phyloP scores from a whole-genome alignment of 2,888 invertebrate genomes.

The Dynastes tityus region DNA sequence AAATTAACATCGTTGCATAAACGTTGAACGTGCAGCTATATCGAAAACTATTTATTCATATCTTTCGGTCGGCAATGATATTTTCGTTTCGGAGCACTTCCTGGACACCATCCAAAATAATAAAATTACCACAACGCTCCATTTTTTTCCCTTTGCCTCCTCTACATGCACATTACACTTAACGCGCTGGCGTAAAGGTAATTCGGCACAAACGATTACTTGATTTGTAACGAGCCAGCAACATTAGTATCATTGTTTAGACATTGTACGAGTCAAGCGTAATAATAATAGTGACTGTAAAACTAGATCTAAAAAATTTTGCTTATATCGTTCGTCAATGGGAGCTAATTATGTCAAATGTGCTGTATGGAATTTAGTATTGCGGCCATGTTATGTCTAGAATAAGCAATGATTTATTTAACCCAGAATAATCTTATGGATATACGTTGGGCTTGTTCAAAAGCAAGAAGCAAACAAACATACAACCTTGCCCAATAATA shows the following conservation, averaged over 20 bases:
- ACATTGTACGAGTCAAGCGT: neutral
- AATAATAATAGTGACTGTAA: neutral
- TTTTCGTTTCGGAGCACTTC: constrained; percentile 24
- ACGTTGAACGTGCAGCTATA: constrained; percentile 2
- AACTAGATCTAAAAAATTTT: too few relatives aligned
- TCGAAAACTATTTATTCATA: constrained; percentile 26
- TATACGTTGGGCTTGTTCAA: too few relatives aligned
- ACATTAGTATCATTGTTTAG: neutral
- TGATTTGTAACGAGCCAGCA: neutral
- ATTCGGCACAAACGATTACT: neutral
- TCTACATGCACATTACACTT: neutral
- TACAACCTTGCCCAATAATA: too few relatives aligned
- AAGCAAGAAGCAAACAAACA: too few relatives aligned
- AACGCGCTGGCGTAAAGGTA: neutral
- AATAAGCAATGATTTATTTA: too few relatives aligned
- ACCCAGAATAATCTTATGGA: too few relatives aligned
- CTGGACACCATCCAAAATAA: constrained; percentile 15
- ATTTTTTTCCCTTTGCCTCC: neutral
- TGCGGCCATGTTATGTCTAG: too few relatives aligned
- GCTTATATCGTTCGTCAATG: too few relatives aligned
- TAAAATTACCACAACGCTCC: constrained; percentile 17
- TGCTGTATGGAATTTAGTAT: too few relatives aligned
- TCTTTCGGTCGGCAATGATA: constrained; percentile 1
- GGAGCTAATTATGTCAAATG: too few relatives aligned
- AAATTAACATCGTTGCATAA: constrained; percentile 24